phyloP scores from a whole-genome alignment of 2,113 vertebrate genomes.

The Anhinga anhinga region DNA sequence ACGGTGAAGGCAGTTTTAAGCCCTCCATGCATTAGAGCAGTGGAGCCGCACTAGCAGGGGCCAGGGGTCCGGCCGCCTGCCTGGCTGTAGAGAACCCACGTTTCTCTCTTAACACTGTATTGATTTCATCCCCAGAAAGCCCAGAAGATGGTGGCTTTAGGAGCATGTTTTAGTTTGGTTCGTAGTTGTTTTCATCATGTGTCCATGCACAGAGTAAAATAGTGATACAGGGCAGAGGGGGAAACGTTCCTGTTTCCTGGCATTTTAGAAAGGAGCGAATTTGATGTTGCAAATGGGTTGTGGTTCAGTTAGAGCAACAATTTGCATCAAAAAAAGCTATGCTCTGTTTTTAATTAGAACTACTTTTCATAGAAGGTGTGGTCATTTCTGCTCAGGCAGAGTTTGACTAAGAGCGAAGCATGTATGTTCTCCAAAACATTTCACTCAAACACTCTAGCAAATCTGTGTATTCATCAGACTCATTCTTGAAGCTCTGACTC shows the following conservation, averaged over 20 bases:
- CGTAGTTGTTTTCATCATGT: background rate
- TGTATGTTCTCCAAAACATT: background rate
- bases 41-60: accelerated
- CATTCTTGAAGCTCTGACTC: conserved; percentile 31
- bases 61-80: accelerated
- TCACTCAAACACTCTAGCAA: background rate
- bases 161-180: background rate
- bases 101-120: background rate
- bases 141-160: background rate
- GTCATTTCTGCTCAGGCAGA: conserved; percentile 32
- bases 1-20: background rate
- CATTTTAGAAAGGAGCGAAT: background rate
- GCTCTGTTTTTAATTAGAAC: conserved; percentile 54
- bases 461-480: conserved; percentile 11
- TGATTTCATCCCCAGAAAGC: background rate
- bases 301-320: background rate
- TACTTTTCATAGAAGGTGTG: conserved; percentile 48
- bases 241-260: background rate
- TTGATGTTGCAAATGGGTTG: background rate
- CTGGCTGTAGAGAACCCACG: background rate
- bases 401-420: background rate
- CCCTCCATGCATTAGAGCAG: background rate
- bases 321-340: background rate
- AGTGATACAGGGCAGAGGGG: background rate
- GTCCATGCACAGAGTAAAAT: background rate